Percentiles rank a stretch among this genome's conserved stretches.
Evolutionary conservation across 1,140 invertebrate genomes (phyloP).

Genomic region (Lasioglossum albipes): DNA sequence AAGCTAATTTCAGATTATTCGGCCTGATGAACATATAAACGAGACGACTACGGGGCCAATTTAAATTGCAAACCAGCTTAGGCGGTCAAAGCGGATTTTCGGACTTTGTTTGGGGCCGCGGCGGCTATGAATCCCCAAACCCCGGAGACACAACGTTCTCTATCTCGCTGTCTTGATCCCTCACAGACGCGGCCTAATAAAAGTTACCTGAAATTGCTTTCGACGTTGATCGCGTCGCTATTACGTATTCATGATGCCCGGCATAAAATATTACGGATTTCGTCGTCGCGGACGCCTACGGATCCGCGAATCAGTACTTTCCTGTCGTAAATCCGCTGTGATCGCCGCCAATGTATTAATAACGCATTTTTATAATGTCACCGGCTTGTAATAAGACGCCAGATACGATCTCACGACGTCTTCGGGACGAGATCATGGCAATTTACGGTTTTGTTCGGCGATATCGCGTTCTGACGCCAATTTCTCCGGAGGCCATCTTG

Average conservation of each 20-base stretch:
- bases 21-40: slow-evolving; percentile 16
- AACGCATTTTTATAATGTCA: not conserved
- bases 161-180: not conserved
- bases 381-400: not conserved
- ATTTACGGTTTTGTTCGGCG: too few relatives aligned
- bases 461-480: too few relatives aligned
- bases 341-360: not conserved
- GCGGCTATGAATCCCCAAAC: slow-evolving; percentile 3
- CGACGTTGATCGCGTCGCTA: slow-evolving; percentile 18
- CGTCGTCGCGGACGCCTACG: not conserved
- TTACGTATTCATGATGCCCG: slow-evolving; percentile 34
- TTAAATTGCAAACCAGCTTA: slow-evolving; percentile 35
- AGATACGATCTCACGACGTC: too few relatives aligned
- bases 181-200: slow-evolving; percentile 14
- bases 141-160: not conserved
- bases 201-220: slow-evolving; percentile 34
- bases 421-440: too few relatives aligned
- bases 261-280: not conserved
- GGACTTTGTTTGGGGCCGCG: not conserved
- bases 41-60: slow-evolving; percentile 1
- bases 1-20: slow-evolving; percentile 23
- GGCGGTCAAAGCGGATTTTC: slow-evolving; percentile 32
- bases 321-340: not conserved
- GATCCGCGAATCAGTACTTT: not conserved
- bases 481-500: too few relatives aligned